Conservation (phyloP, 1,140 invertebrate species). For the Psilanteris sp. region DNA sequence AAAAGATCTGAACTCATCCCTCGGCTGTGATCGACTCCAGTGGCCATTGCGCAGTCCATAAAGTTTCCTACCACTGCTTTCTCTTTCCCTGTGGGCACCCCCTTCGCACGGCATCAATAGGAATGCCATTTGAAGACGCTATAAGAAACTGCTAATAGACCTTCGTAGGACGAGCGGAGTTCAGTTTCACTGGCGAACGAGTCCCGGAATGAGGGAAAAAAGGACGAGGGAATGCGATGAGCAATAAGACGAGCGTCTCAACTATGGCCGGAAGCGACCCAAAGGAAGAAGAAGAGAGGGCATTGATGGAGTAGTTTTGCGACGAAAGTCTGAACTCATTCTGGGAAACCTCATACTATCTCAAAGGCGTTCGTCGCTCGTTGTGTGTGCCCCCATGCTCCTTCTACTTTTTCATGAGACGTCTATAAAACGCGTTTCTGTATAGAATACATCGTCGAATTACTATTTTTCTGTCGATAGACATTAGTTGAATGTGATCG, state of each 20-base stretch:
- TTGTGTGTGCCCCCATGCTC: constrained; percentile 24
- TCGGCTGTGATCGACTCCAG: constrained; percentile 46
- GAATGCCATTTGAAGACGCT: constrained; percentile 71
- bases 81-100: constrained; percentile 50
- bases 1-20: constrained; percentile 41
- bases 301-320: constrained; percentile 65
- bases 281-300: constrained; percentile 41
- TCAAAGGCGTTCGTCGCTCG: constrained; percentile 42
- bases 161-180: constrained; percentile 42
- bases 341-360: constrained; percentile 49
- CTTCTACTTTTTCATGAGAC: constrained; percentile 47
- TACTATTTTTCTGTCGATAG: constrained; percentile 61
- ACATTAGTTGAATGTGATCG: constrained; percentile 72
- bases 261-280: constrained; percentile 61
- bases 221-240: constrained; percentile 22
- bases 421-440: constrained; percentile 30
- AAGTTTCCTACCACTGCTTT: constrained; percentile 63
- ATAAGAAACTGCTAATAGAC: constrained; percentile 75
- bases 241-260: constrained; percentile 40
- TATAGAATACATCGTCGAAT: constrained; percentile 63
- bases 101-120: constrained; percentile 66
- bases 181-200: constrained; percentile 40
- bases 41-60: constrained; percentile 67
- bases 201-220: too few species aligned
- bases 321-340: constrained; percentile 59